Base-by-base conservation (phyloP, 2,888 invertebrate genomes). In the Caenorhabditis sp. region DNA sequence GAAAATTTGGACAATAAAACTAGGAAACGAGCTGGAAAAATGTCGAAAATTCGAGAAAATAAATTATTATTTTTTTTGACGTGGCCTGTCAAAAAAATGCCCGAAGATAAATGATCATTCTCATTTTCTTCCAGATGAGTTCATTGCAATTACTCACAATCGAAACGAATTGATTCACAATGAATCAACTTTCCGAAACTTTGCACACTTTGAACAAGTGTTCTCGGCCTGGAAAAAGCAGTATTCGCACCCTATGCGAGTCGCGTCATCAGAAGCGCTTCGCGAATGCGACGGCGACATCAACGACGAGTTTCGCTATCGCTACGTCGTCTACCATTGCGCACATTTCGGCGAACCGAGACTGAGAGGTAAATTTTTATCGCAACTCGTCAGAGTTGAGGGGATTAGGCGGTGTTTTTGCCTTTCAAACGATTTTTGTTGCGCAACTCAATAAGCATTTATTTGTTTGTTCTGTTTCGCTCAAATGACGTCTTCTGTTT, bases 251-350 rank as follows among this genome's bases (percentile, higher is more conserved):
- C 85, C 83, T 4, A 86, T 86, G 58, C 81, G 86, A 0, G 81
- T 85, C 6, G 86, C 86, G 19, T 83, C 82, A 12, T 84, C 84
- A 1, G 86, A 86, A 66, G 74, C 79, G 19, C 73, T 84, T 24
- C 67, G 76, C 14, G 74, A 77, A 27, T 68, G 76, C 1, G 75
- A 79, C 36, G 77, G 79, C 24, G 19, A 24, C 0, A 51, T 78
- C 55, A 81, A 77, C 58, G 49, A 77, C 1, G 37, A 31, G 19
- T 84, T 85, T 76, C 67, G 66, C 24, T 87, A 87, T 69, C 79
- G 83, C 43, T 87, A 86, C 67, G 84, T 86, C 51, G 87, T 87
- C 43, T 87, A 76, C 60, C 87, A 87, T 63, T 87, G 87, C 67
- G 82, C 82, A 0, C 81, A 83, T 63, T 87, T 84, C 55, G 87